Percentiles rank a stretch among this genome's conserved stretches.
phyloP scores from a whole-genome alignment of 2,888 invertebrate species.

The Piscicola geometra region DNA sequence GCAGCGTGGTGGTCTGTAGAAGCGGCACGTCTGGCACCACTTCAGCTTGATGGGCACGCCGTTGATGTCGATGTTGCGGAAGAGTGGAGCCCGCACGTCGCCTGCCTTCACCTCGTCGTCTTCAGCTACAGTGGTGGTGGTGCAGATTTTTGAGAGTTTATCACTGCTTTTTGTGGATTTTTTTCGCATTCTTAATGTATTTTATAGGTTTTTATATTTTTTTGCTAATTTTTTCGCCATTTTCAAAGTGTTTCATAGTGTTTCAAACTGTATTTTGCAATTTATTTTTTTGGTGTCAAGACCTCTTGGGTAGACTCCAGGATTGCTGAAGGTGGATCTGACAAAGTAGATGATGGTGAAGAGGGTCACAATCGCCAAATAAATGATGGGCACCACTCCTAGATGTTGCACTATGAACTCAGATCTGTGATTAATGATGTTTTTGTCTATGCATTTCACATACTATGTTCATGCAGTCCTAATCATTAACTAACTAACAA shows the following conservation, averaged over 20 bases:
- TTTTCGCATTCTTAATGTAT: too few species aligned
- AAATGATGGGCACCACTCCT: conserved; percentile 60
- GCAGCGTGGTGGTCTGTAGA: conserved; percentile 96
- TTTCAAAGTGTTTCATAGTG: too few species aligned
- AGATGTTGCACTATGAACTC: conserved; percentile 46
- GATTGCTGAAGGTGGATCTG: conserved; percentile 98
- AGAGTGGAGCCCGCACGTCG: conserved; percentile 84
- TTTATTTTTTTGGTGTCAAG: neutral
- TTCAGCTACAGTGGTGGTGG: conserved; percentile 53
- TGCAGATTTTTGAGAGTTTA: too few species aligned
- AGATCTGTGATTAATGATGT: conserved; percentile 51
- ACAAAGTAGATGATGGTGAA: conserved; percentile 97
- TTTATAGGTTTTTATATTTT: too few species aligned
- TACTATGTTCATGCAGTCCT: too few species aligned
- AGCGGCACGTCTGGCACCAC: conserved; percentile 99
- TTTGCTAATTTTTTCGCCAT: too few species aligned
- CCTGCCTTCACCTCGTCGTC: conserved; percentile 69
- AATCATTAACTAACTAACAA: too few species aligned
- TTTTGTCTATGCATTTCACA: too few species aligned
- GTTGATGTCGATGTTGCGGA: conserved; percentile 95
- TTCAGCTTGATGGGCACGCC: conserved; percentile 99
- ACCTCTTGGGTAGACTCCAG: conserved; percentile 97
- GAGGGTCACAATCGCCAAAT: conserved; percentile 88
- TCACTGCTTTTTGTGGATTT: too few species aligned
- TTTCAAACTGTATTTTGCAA: neutral